Base-by-base conservation (phyloP, 2,888 invertebrate genomes). In the Drosophila siamana region DNA sequence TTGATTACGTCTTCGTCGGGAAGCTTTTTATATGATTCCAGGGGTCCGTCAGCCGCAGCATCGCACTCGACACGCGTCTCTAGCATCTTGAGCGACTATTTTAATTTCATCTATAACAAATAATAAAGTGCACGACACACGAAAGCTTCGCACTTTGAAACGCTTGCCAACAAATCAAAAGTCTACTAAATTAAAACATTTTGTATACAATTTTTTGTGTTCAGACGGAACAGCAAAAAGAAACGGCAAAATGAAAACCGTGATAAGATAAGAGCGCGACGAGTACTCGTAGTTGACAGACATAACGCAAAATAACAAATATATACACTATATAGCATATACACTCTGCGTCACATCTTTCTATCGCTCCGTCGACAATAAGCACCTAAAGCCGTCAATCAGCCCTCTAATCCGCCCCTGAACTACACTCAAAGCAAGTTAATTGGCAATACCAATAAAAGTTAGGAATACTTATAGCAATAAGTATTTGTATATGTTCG, bases 191-290 rank as follows among this genome's bases (percentile, higher is more conserved):
- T 75, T 66, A 13, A 56, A 69, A 69, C 46, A 54, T 50, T 52
- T 68, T 72, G 51, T 70, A 66, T 69, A 68, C 22, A 62, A 33
- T 5, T 5, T 30, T 30, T 5, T 33, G n/a, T 67, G 54, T 60
- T 41, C 36, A 65, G 41, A 51, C 86, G 69, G 74, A 78, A 72
- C 67, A 28, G 28, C 40, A 13, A 47, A 13, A 47, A 74, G 66
- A 84, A 73, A 56, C 46, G 9, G 54, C 48, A 48, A 59, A 61
- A 57, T 41, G 30, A 52, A 22, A 55, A 19, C 22, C 19, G 63
- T 51, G 83, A 83, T 83, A 80, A 83, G 83, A 83, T 83, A 83
- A 84, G 33, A 3, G 6, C 7, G 7, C 26, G 26, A 6, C 7
- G 83, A 62, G 16, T 15, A 44, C 30, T 24, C 30, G 41, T 63